phyloP scores from a whole-genome alignment of 2,888 invertebrate species.

The Melieria picta region DNA sequence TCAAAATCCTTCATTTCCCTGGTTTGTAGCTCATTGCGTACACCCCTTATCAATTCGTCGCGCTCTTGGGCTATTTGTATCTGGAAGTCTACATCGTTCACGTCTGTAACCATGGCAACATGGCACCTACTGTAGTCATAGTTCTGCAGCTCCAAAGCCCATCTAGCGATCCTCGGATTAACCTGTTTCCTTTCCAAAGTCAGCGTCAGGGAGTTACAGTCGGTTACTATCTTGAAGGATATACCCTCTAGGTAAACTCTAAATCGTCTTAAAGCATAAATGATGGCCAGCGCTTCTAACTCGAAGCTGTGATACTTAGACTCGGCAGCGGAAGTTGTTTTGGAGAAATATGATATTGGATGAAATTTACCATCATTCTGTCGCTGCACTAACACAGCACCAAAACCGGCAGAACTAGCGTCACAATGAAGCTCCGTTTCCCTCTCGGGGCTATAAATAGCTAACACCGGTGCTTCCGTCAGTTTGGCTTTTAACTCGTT shows the following conservation, averaged over 20 bases:
- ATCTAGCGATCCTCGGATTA: conserved; percentile 33
- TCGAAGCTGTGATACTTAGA: conserved; percentile 52
- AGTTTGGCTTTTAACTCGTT: conserved; percentile 8
- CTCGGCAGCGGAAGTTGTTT: conserved; percentile 47
- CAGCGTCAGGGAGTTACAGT: conserved; percentile 47
- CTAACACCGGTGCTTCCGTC: conserved; percentile 44
- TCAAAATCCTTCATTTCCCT: conserved; percentile 2
- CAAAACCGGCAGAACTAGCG: conserved; percentile 51
- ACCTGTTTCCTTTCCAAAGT: conserved; percentile 8
- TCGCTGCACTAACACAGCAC: conserved; percentile 50
- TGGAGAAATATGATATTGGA: conserved; percentile 56
- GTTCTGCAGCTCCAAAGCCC: conserved; percentile 34
- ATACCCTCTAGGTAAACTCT: conserved; percentile 35
- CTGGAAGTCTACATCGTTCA: conserved; percentile 26
- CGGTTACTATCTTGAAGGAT: conserved; percentile 51
- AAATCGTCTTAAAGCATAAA: conserved; percentile 48
- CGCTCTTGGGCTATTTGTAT: conserved; percentile 33
- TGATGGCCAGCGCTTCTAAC: conserved; percentile 50
- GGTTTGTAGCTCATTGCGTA: no score
- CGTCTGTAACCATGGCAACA: conserved; percentile 11
- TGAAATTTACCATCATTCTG: conserved; percentile 47
- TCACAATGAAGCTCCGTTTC: conserved; percentile 55
- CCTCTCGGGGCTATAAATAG: conserved; percentile 22
- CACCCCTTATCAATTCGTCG: conserved; percentile 1
- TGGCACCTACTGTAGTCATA: conserved; percentile 5